phyloP scores from a whole-genome alignment of 2,797 vertebrate genomes.

The Peromyscus attwateri region DNA sequence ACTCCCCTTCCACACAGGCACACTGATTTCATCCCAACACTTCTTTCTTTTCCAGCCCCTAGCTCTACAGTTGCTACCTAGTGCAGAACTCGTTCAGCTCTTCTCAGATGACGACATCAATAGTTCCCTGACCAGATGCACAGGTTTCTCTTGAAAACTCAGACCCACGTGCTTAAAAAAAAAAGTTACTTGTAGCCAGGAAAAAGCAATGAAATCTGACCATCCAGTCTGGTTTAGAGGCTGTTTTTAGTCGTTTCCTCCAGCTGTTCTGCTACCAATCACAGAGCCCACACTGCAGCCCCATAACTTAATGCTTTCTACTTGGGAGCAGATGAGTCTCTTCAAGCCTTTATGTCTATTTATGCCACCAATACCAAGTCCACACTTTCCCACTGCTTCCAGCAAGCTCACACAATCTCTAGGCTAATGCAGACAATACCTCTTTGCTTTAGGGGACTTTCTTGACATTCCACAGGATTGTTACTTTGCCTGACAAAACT shows the following conservation, averaged over 20 bases:
- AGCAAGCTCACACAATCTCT: neutral
- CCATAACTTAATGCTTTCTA: neutral
- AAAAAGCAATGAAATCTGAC: slow-evolving; percentile 20
- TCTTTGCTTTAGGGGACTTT: slow-evolving; percentile 46
- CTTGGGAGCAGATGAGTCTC: neutral
- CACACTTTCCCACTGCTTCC: neutral
- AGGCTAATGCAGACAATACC: neutral
- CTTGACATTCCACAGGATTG: neutral
- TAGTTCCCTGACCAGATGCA: neutral
- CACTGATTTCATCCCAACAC: neutral
- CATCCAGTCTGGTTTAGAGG: neutral
- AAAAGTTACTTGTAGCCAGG: neutral
- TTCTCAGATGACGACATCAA: neutral
- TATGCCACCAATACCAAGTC: neutral
- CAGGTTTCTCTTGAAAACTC: slow-evolving; percentile 20
- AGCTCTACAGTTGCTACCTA: neutral
- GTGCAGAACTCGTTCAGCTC: neutral
- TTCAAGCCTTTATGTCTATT: neutral
- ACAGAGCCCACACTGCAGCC: neutral
- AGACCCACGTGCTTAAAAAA: neutral
- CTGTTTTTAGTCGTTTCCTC: neutral
- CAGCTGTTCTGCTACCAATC: neutral
- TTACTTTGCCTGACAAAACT: slow-evolving; percentile 52
- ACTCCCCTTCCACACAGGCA: neutral
- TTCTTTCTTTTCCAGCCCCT: neutral